Evolutionary conservation across 1,140 invertebrate species (phyloP), one percentile per base, ranked within the genome.

Genomic region (Caenorhabditis tropicalis): DNA sequence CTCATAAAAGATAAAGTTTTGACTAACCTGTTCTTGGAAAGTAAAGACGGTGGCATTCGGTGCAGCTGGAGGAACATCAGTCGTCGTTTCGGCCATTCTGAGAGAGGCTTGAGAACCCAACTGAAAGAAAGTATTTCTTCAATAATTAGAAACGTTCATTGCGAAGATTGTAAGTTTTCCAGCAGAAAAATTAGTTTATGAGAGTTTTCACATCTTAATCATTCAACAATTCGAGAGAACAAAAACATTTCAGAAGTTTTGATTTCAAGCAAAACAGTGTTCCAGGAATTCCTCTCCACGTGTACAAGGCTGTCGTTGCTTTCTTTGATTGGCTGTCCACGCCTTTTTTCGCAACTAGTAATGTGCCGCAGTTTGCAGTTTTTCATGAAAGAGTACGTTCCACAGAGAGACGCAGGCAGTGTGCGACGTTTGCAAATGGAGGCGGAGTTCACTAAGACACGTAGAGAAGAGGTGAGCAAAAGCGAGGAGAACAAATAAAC

Each of bases 11-110:
- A 31, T n/a, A n/a, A n/a, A n/a, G n/a, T n/a, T n/a, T n/a, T n/a
- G n/a, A 51, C 51, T 16, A 9, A 84, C 83, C 74, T 84, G 83
- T 48, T 84, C 83, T 80, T 84, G 49, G 27, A 84, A 84, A 24
- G 83, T 84, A 33, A 79, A 84, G 10, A 48, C 74, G 2, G 83
- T 56, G 27, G 31, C 56, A 74, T 82, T 82, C 1, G 19, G 27
- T 16, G n/a, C 58, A 10, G 81, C 31, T n/a, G 39, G 31, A 21
- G 56, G 51, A 15, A 39, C 53, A 21, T 43, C 29, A 33, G 49
- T 56, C 5, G 53, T 36, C 10, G 81, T 10, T 82, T 82, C 81
- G 9, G 81, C 33, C 81, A 82, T 82, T 27, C 60, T n/a, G 51
- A 12, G 3, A 58, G 36, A 74, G 65, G 36, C 43, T 39, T 24